A percentile compares a stretch with the other conserved stretches of the same genome.
Evolutionary conservation across 2,797 vertebrate species (phyloP).

Genomic region (Hippocampus kuda): DNA sequence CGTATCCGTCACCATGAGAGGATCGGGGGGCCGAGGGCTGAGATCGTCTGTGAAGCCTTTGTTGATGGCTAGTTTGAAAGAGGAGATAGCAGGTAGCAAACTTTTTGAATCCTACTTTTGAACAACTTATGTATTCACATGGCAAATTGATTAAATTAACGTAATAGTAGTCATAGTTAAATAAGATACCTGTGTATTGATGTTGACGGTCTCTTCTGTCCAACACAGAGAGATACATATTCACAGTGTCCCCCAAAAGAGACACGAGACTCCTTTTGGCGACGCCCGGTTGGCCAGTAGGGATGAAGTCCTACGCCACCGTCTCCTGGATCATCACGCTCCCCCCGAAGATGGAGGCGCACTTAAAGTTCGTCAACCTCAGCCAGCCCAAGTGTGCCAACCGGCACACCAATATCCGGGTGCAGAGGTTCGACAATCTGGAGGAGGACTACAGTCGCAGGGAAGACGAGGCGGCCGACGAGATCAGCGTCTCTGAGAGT

Average conservation of each 20-base stretch:
- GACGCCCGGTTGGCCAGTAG: conserved; percentile 69
- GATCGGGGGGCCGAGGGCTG: conserved; percentile 24
- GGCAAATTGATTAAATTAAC: too few relatives aligned
- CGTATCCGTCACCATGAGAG: conserved; percentile 65
- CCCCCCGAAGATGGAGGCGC: conserved; percentile 63
- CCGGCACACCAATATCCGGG: conserved; percentile 61
- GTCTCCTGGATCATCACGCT: conserved; percentile 78
- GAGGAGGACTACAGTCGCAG: conserved; percentile 64
- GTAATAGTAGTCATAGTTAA: too few relatives aligned
- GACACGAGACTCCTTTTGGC: conserved; percentile 63
- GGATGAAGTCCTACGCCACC: conserved; percentile 66
- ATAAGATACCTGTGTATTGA: too few relatives aligned
- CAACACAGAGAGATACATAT: conserved; percentile 72
- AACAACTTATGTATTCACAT: too few relatives aligned
- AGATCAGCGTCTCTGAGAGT: conserved; percentile 44
- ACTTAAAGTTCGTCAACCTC: conserved; percentile 64
- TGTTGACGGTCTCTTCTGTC: not conserved
- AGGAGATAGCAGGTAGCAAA: conserved; percentile 59
- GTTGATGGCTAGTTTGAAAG: conserved; percentile 66
- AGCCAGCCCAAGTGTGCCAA: conserved; percentile 66
- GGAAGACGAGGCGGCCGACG: conserved; percentile 65
- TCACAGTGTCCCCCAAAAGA: conserved; percentile 65
- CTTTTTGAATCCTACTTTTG: not conserved
- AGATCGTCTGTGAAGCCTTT: conserved; percentile 39
- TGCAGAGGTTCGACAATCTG: conserved; percentile 55